Base-by-base conservation (phyloP, 1,140 invertebrate genomes). In the Drosophila lacteicornis region DNA sequence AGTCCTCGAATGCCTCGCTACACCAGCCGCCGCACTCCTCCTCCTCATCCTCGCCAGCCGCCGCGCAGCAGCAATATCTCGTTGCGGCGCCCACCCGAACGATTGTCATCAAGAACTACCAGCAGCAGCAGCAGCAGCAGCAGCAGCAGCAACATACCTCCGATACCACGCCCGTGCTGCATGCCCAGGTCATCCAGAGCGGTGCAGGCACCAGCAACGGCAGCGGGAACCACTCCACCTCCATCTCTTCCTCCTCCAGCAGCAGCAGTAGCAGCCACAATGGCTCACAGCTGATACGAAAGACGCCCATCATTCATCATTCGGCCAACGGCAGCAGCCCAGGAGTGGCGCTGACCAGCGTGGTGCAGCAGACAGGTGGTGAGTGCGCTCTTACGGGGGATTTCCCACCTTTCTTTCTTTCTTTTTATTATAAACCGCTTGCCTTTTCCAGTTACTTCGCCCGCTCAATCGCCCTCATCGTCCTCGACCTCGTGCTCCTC, bases 401-500 rank as follows among this genome's bases (percentile, higher is more conserved):
- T 22, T 22, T 22, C 2, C n/a, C n/a, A n/a, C n/a, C 4, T 13
- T 30, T 19, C 9, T 0, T 6, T n/a, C 33, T 36, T 36, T 17
- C 0, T 27, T 7, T 15, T 36, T 1, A 46, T 19, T 5, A 6
- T 5, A 2, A 7, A 1, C 13, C 7, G 15, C 19, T 50, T 5
- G 4, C 1, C 58, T 73, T 65, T 3, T 9, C 9, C 38, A 88
- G 85, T 78, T 74, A 70, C 81, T 22, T 92, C 91, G 59, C 91
- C 91, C 25, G 82, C 88, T 43, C 91, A 85, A 56, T 91, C 91
- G 55, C 91, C 91, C 19, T 92, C 91, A 36, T 92, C 91, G 13
- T 92, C 91, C 56, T 90, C 91, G 42, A 80, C 83, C 71, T 92
- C 91, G 74, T 91, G 83, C 81, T 91, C 91, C 85, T 91, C 91